A percentile compares a stretch with the other conserved stretches of the same genome.
These are phyloP conservation scores for Papilio demoleus DNA, from an alignment of 2,888 invertebrate species.

Conservation along the genomic window DNA sequence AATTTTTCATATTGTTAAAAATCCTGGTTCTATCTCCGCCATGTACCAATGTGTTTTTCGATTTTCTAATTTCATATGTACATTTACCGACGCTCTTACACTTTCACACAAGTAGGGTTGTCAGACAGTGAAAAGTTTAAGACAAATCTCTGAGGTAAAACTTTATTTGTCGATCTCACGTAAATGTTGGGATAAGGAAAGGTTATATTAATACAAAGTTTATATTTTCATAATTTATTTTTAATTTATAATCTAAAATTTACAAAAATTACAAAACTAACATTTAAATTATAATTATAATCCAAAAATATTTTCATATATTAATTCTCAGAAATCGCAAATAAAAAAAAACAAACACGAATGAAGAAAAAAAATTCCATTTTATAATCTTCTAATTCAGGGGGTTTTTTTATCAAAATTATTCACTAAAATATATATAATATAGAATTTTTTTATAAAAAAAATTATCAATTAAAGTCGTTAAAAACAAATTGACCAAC, in stretches of 20 bases:
- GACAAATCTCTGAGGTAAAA: no score
- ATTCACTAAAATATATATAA: background rate
- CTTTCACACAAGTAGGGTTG: no score
- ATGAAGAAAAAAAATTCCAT: slow-evolving; percentile 39
- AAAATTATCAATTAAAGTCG: slow-evolving; percentile 9
- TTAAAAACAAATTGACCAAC: background rate
- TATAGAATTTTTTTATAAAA: slow-evolving; percentile 14
- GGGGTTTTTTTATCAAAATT: background rate
- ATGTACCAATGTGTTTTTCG: no score
- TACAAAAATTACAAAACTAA: slow-evolving; percentile 51
- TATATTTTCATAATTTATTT: slow-evolving; percentile 58
- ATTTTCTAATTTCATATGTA: no score
- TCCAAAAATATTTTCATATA: slow-evolving; percentile 51
- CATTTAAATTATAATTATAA: slow-evolving; percentile 42
- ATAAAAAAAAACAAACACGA: slow-evolving; percentile 37
- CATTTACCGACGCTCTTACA: no score
- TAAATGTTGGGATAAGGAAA: no score
- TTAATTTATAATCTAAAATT: slow-evolving; percentile 52
- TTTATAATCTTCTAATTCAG: background rate
- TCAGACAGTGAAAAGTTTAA: no score
- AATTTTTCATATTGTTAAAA: no score
- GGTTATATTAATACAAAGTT: slow-evolving; percentile 20
- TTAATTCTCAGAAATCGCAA: slow-evolving; percentile 37
- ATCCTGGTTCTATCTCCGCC: no score
- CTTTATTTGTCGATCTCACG: no score